A percentile compares a stretch with the other conserved stretches of the same genome.
phyloP scores from a whole-genome alignment of 2,888 invertebrate species.

The Catocala fraxini region DNA sequence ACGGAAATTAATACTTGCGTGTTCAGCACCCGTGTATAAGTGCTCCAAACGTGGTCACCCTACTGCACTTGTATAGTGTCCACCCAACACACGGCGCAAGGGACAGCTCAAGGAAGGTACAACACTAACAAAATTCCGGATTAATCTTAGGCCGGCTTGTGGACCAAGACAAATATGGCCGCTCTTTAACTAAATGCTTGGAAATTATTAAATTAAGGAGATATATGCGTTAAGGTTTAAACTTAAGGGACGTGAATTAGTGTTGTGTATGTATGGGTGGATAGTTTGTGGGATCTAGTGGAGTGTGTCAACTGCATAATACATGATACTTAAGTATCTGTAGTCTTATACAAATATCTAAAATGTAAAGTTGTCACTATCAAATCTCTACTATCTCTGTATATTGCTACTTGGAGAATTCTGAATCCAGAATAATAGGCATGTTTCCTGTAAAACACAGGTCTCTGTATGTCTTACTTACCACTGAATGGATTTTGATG shows the following conservation, averaged over 20 bases:
- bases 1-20: constrained; percentile 49
- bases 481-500: no score
- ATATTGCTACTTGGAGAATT: no score
- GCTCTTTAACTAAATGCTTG: constrained; percentile 75
- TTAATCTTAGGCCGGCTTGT: constrained; percentile 82
- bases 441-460: no score
- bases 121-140: constrained; percentile 76
- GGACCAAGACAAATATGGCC: constrained; percentile 83
- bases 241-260: constrained; percentile 48
- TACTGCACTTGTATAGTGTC: constrained; percentile 48
- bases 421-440: no score
- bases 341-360: no score
- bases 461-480: no score
- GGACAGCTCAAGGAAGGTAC: constrained; percentile 57
- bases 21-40: constrained; percentile 58
- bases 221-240: constrained; percentile 66
- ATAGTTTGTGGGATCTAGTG: constrained; percentile 10
- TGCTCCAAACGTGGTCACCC: constrained; percentile 57
- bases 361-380: no score
- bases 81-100: constrained; percentile 45
- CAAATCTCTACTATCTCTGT: no score
- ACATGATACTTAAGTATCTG: not conserved
- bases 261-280: constrained; percentile 19
- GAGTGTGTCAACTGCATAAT: not conserved
- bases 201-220: constrained; percentile 83